Conservation (phyloP, 2,888 invertebrate genomes). For the Morinoia aosen region DNA sequence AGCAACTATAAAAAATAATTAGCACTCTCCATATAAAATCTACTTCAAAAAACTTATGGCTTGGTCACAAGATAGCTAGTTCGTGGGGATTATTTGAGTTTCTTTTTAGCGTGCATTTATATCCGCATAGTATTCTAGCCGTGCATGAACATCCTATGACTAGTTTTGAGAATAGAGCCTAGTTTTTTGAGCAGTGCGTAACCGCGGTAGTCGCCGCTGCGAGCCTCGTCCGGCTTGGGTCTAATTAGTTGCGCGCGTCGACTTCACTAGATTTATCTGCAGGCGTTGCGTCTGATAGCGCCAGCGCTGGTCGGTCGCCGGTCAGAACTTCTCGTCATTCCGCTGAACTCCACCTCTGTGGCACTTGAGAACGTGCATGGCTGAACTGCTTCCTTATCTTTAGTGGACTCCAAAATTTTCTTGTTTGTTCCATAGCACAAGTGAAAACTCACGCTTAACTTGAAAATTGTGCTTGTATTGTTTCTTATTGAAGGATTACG, state of each 20-base stretch:
- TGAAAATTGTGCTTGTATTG: background rate
- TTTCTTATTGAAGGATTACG: background rate
- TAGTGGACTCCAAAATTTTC: background rate
- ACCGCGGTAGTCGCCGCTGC: background rate
- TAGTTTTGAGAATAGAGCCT: background rate
- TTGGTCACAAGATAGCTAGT: background rate
- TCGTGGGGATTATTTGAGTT: background rate
- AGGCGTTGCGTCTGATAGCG: slow-evolving; percentile 3
- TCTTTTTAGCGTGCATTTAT: background rate
- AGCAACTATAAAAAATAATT: background rate
- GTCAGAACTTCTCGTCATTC: background rate
- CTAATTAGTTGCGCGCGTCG: background rate
- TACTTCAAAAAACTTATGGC: background rate
- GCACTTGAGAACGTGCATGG: background rate
- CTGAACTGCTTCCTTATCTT: background rate
- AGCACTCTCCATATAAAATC: background rate
- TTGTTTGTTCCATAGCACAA: background rate
- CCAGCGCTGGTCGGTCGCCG: background rate
- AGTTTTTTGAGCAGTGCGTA: slow-evolving; percentile 2
- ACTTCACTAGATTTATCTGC: background rate
- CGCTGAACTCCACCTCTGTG: background rate
- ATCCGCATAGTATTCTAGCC: background rate
- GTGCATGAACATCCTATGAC: background rate
- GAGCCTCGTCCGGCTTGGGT: background rate
- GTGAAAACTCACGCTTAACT: background rate